phyloP scores from a whole-genome alignment of 2,113 vertebrate genomes.

The Brachypteracias leptosomus region DNA sequence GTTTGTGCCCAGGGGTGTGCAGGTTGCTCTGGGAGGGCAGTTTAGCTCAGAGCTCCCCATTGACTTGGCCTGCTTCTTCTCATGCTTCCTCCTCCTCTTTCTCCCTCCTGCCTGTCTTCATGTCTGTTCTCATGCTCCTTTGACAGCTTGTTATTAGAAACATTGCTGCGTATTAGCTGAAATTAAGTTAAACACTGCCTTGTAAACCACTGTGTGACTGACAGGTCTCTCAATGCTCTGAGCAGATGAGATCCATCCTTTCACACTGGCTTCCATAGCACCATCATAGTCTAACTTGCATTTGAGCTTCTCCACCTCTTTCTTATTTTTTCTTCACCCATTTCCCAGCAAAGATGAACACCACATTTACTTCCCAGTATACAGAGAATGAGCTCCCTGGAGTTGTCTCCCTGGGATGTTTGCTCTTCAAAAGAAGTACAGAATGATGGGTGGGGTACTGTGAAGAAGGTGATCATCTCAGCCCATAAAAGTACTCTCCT shows the following conservation, averaged over 20 bases:
- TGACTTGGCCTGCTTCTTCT: neutral
- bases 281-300: neutral
- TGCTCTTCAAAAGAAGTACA: neutral
- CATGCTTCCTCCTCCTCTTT: neutral
- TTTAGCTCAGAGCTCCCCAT: neutral
- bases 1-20: neutral
- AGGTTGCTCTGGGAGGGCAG: neutral
- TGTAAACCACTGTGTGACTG: conserved; percentile 8
- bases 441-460: neutral
- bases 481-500: neutral
- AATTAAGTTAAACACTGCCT: conserved; percentile 39
- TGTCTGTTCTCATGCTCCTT: neutral
- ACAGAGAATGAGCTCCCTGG: neutral
- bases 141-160: conserved; percentile 51
- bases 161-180: conserved; percentile 45
- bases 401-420: neutral
- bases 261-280: neutral
- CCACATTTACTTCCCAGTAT: neutral
- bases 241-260: neutral
- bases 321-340: neutral
- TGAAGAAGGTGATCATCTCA: neutral
- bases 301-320: neutral
- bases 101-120: neutral
- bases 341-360: neutral
- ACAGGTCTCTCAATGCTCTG: conserved; percentile 7